phyloP scores from a whole-genome alignment of 2,797 vertebrate genomes.

The Ataeniobius toweri region DNA sequence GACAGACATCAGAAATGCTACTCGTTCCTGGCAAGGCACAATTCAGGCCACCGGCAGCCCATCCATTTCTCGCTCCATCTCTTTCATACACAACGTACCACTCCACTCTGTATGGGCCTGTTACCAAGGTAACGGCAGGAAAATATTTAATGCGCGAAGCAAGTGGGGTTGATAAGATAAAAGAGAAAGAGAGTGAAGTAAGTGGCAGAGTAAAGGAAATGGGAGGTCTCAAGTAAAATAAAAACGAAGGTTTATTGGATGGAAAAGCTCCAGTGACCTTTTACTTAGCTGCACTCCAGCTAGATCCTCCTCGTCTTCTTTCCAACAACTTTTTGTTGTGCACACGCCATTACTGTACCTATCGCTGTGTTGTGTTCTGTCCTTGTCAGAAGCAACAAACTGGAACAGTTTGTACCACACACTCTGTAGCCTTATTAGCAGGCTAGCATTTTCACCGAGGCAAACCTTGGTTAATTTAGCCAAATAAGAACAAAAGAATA shows the following conservation, averaged over 20 bases:
- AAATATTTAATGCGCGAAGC: constrained; percentile 69
- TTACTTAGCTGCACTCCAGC: constrained; percentile 24
- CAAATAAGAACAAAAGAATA: neutral
- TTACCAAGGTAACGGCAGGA: constrained; percentile 76
- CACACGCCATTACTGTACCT: constrained; percentile 22
- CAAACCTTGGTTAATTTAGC: neutral
- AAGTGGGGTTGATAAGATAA: constrained; percentile 55
- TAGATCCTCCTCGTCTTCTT: constrained; percentile 30
- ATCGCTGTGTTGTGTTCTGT: neutral
- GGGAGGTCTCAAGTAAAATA: neutral
- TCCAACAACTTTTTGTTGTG: constrained; percentile 18
- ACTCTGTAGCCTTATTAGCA: neutral
- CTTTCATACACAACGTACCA: constrained; percentile 53
- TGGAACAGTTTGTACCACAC: constrained; percentile 34
- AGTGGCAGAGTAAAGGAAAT: constrained; percentile 20
- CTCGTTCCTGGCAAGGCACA: constrained; percentile 21
- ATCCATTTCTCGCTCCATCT: constrained; percentile 30
- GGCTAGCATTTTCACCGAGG: neutral
- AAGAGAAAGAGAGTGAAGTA: constrained; percentile 18
- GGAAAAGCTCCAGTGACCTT: constrained; percentile 40
- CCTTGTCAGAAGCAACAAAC: constrained; percentile 17
- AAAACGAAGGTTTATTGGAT: neutral
- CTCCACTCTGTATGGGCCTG: constrained; percentile 64
- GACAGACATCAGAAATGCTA: constrained; percentile 18
- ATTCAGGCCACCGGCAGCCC: constrained; percentile 44